Base-by-base conservation (phyloP, 1,140 invertebrate genomes). In the Coelopa frigida region DNA sequence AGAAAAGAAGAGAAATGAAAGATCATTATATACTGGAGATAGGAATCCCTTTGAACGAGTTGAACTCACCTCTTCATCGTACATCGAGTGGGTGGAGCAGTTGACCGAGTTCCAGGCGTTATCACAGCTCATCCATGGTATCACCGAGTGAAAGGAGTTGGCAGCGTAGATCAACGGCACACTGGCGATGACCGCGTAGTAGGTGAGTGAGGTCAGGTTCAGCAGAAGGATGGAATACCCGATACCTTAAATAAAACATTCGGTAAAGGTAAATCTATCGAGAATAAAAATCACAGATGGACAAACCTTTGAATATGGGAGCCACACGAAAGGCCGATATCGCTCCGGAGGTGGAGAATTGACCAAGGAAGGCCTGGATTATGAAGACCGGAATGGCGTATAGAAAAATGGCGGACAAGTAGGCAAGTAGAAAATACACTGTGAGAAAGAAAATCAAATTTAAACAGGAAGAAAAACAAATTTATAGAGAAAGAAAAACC, bases 271-370 rank as follows among this genome's bases (percentile, higher is more conserved):
- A 35, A 36, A 20, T 21, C 3, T 21, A 20, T 4, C 17, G 17
- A 17, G 2, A 33, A 35, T 3, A 15, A 33, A 32, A 33, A 35
- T 20, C 1, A 24, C 18, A 43, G 6, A 43, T 29, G n/a, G 3
- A 33, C 40, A 41, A 32, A 66, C 63, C 63, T 54, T 63, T 67
- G 32, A 66, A 66, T 27, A 67, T 59, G n/a, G 63, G 63, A 24
- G 62, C 56, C 21, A 63, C 60, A n/a, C 63, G 63, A 57, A 66
- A 67, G 26, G 63, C 62, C 21, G 63, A 63, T 21, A 67, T 63
- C 1, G 57, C 41, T 11, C 62, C 63, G 5, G 62, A 66, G 15
- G 58, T 50, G 5, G 63, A 67, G 27, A 67, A 67, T 36, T 67
- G 63, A 21, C 63, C 63, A 44, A 67, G 24, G 60, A 66, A 67